Conservation (phyloP, 2,113 vertebrate species). For the Leptocoma aspasia region DNA sequence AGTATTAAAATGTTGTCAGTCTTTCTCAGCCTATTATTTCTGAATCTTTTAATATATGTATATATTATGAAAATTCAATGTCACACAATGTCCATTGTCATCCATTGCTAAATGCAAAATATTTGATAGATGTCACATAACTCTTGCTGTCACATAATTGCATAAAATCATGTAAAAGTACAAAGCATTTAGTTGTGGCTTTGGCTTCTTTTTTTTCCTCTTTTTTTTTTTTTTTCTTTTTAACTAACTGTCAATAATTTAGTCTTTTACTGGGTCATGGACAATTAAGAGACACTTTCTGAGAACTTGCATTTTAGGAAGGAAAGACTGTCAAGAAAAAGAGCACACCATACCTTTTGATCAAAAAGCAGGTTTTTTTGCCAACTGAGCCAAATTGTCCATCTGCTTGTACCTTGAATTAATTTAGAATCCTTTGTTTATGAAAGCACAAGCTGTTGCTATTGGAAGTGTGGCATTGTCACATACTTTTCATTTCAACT, state of each 20-base stretch:
- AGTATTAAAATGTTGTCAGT: background rate
- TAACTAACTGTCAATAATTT: background rate
- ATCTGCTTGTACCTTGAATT: background rate
- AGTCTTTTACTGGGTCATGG: background rate
- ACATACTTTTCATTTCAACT: background rate
- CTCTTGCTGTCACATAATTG: background rate
- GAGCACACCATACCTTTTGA: background rate
- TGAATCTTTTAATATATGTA: background rate
- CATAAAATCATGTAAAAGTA: background rate
- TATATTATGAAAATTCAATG: background rate
- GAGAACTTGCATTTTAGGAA: background rate
- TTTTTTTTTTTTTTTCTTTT: background rate
- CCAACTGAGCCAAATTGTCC: background rate
- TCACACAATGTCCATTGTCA: background rate
- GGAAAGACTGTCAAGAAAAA: background rate
- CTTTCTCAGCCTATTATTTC: background rate
- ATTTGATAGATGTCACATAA: background rate
- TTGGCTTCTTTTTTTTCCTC: background rate
- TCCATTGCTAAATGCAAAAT: background rate
- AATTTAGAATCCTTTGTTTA: background rate
- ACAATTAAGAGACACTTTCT: background rate
- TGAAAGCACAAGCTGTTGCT: background rate
- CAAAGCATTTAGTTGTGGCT: background rate
- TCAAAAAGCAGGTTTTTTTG: background rate
- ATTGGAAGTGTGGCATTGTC: background rate